Evolutionary conservation across 1,140 invertebrate species (phyloP).

Genomic region (Pachypeltis micranthus): DNA sequence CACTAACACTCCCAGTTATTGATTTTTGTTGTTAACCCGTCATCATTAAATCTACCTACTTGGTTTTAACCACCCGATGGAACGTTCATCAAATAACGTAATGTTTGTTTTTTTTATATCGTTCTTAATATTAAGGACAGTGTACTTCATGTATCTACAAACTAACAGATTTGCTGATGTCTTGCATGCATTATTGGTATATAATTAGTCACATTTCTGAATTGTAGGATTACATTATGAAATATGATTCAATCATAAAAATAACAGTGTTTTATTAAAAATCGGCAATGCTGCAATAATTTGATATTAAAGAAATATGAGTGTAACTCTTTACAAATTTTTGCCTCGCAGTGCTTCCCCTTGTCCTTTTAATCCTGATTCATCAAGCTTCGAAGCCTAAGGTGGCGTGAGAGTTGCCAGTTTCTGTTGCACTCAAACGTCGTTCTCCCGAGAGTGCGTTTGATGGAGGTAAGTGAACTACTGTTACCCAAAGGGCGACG

Average conservation of each 20-base stretch:
- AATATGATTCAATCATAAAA: conserved; percentile 31
- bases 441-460: too few relatives aligned
- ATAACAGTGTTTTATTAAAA: conserved; percentile 20
- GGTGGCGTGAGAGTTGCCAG: too few relatives aligned
- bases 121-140: conserved; percentile 29
- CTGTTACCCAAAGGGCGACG: too few relatives aligned
- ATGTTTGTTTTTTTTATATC: conserved; percentile 23
- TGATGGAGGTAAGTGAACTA: too few relatives aligned
- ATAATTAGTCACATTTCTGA: conserved; percentile 31
- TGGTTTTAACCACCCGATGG: not conserved
- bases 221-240: conserved; percentile 32
- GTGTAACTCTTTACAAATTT: conserved; percentile 12
- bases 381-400: too few relatives aligned
- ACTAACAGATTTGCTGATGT: conserved; percentile 30
- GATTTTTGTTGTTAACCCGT: conserved; percentile 29
- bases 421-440: too few relatives aligned
- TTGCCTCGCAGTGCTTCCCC: conserved; percentile 3
- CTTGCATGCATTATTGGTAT: conserved; percentile 32
- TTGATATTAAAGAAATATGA: conserved; percentile 14
- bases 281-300: conserved; percentile 16
- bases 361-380: too few relatives aligned
- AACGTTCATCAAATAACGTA: not conserved
- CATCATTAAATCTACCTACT: conserved; percentile 14
- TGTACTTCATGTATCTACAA: conserved; percentile 31
- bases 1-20: conserved; percentile 26